phyloP scores from a whole-genome alignment of 2,113 vertebrate genomes.

The human region DNA sequence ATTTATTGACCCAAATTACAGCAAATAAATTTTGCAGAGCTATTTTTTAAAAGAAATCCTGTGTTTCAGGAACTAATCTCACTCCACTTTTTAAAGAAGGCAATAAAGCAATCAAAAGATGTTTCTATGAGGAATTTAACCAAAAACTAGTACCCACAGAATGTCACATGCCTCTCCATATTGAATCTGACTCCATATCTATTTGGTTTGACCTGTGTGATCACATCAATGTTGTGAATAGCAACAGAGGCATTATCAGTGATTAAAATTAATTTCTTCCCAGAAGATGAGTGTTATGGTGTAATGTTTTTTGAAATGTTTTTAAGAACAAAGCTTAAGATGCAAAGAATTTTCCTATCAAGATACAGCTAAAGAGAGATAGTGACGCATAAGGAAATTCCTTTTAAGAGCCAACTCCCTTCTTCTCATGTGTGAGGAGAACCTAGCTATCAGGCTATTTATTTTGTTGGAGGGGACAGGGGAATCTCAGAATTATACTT shows the following conservation, averaged over 20 bases:
- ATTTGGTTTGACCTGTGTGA: not conserved
- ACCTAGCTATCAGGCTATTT: not conserved
- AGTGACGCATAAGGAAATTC: not conserved
- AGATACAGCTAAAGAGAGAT: not conserved
- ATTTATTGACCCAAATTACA: not conserved
- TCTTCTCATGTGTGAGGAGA: not conserved
- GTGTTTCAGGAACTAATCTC: not conserved
- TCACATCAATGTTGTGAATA: not conserved
- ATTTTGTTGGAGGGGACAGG: not conserved
- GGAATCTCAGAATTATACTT: not conserved
- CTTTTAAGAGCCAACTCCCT: not conserved
- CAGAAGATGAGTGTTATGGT: not conserved
- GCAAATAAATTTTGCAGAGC: not conserved
- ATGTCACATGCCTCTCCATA: not conserved
- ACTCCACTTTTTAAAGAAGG: not conserved
- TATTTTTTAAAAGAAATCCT: not conserved
- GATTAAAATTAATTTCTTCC: not conserved
- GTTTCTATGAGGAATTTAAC: not conserved
- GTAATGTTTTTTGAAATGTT: not conserved
- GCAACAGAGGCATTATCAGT: not conserved
- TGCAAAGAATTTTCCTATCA: not conserved
- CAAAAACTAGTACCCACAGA: not conserved
- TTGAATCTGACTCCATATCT: not conserved
- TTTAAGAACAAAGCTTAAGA: not conserved
- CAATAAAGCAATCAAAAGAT: conserved; percentile 22